Evolutionary conservation across 2,113 vertebrate genomes (phyloP), one percentile per base, ranked within the genome.

Genomic region (Indri indri): DNA sequence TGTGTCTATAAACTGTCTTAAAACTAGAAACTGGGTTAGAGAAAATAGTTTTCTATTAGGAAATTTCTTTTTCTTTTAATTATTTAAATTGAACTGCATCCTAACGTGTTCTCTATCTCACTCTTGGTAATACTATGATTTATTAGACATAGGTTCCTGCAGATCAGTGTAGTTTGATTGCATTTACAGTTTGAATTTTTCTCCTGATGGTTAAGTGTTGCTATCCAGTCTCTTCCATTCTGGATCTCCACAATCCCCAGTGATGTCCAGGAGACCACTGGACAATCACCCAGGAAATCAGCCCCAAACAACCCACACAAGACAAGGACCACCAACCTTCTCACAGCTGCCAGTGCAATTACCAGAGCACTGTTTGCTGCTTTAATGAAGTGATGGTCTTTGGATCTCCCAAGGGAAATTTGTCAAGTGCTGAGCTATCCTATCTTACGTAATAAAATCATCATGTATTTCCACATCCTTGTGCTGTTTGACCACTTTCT

Each of bases 31-130:
- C 6, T 68, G 17, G 16, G 10, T 65, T 85, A 40, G 4, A 84
- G 10, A 22, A 18, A 11, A 59, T 16, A 66, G 16, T 27, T 89
- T 59, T 50, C 1, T 34, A 22, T 16, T 40, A 20, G 63, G 8
- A 11, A 52, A 90, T 85, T 70, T 68, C 16, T 54, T 68, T 90
- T 77, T 68, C 16, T 54, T 68, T 90, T 66, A n/a, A 32, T 88
- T 47, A 68, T 50, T 94, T 27, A 59, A 52, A 2, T 40, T 66
- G 47, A 81, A 11, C 0, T 16, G 23, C 18, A 25, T 66, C 2
- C 13, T 89, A n/a, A 34, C 12, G 8, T 54, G 11, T 1, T 45
- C 6, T 87, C 27, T 76, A 59, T n/a, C 10, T 68, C 7, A 40
- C 25, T 17, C 4, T 86, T 80, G 57, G 2, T 20, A 57, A 32